phyloP scores from a whole-genome alignment of 2,113 vertebrate species.

The Amphiprion ocellaris region DNA sequence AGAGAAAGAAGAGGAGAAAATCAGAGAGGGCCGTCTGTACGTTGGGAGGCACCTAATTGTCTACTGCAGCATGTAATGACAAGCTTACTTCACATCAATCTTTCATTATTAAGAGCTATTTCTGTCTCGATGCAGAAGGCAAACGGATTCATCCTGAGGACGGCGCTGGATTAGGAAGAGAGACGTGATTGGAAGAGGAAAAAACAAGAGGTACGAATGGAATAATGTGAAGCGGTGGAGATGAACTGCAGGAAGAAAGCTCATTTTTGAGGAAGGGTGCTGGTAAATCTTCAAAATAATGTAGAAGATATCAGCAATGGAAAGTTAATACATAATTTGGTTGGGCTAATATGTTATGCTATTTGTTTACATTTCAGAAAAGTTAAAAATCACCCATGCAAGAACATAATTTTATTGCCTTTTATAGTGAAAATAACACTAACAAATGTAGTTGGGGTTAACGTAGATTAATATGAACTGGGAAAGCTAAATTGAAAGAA shows the following conservation, averaged over 20 bases:
- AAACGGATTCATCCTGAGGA: slow-evolving; percentile 54
- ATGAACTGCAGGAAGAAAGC: background rate
- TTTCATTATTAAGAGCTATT: slow-evolving; percentile 87
- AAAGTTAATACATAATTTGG: too few relatives aligned
- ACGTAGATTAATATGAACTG: too few relatives aligned
- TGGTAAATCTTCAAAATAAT: too few relatives aligned
- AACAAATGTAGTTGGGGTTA: too few relatives aligned
- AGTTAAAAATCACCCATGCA: too few relatives aligned
- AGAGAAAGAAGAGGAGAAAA: slow-evolving; percentile 36
- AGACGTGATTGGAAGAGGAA: slow-evolving; percentile 40
- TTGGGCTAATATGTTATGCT: too few relatives aligned
- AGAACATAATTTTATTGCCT: too few relatives aligned
- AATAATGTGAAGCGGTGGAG: slow-evolving; percentile 1
- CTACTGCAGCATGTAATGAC: slow-evolving; percentile 86
- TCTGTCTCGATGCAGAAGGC: slow-evolving; percentile 72
- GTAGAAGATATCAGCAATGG: too few relatives aligned
- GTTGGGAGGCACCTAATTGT: slow-evolving; percentile 85
- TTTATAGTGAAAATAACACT: too few relatives aligned
- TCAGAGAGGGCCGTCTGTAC: slow-evolving; percentile 53
- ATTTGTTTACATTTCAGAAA: too few relatives aligned
- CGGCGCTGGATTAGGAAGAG: slow-evolving; percentile 43
- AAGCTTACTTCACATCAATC: slow-evolving; percentile 85
- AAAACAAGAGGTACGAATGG: slow-evolving; percentile 6
- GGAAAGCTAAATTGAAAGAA: too few relatives aligned
- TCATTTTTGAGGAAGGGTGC: too few relatives aligned